Conservation (phyloP, 1,140 invertebrate genomes). For the Drosophila erecta region DNA sequence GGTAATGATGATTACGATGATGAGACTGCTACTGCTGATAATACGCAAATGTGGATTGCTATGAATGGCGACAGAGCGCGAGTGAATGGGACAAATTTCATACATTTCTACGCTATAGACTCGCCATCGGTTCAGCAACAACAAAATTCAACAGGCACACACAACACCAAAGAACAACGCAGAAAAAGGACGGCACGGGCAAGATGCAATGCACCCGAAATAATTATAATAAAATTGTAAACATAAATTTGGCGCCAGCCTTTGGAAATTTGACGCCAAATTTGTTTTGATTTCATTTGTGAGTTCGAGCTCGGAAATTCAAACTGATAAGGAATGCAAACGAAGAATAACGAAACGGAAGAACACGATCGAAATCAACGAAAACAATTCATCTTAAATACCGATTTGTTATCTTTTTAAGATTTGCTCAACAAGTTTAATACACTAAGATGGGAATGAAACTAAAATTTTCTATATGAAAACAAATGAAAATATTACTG, state of each 20-base stretch:
- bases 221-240: constrained; percentile 19
- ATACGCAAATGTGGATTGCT: constrained; percentile 30
- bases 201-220: constrained; percentile 34
- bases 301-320: constrained; percentile 10
- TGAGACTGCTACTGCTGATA: constrained; percentile 7
- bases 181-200: constrained; percentile 4
- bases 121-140: constrained; percentile 7
- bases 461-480: too few relatives aligned
- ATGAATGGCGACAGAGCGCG: constrained; percentile 36
- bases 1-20: constrained; percentile 6
- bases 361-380: constrained; percentile 21
- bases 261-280: constrained; percentile 66
- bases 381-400: not conserved
- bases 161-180: constrained; percentile 20
- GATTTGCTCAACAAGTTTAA: too few relatives aligned
- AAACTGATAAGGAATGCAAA: constrained; percentile 40
- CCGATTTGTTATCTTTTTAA: too few relatives aligned
- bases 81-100: constrained; percentile 40
- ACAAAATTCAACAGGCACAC: constrained; percentile 12
- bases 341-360: not conserved
- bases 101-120: constrained; percentile 32
- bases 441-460: too few relatives aligned
- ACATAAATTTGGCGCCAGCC: constrained; percentile 51
- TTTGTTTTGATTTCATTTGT: constrained; percentile 23
- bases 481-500: not conserved